Evolutionary conservation across 2,888 invertebrate genomes (phyloP).

Genomic region (Platynereis dumerilii): DNA sequence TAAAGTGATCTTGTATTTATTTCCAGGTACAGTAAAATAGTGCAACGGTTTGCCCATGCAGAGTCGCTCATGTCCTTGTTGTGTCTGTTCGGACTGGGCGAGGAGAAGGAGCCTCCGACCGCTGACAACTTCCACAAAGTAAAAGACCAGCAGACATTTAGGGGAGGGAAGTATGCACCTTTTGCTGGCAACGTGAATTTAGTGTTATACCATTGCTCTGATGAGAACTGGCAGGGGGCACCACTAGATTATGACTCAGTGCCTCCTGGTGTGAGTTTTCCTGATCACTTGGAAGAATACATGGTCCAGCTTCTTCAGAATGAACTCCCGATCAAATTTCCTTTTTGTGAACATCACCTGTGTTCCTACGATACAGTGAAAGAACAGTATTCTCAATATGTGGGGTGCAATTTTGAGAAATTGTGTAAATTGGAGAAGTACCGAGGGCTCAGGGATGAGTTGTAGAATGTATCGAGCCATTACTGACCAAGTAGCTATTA

Average conservation of each 20-base stretch:
- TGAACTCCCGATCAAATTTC: constrained; percentile 3
- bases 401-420: background rate
- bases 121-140: background rate
- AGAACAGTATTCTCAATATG: constrained; percentile 1
- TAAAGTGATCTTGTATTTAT: background rate
- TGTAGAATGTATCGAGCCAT: too few relatives aligned
- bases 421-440: background rate
- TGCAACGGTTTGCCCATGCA: constrained; percentile 1
- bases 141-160: background rate
- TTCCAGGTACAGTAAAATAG: background rate
- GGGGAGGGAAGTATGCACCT: background rate
- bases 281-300: background rate
- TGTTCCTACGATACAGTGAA: background rate
- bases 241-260: background rate
- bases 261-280: background rate
- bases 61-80: background rate
- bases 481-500: too few relatives aligned
- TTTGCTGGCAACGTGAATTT: background rate
- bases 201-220: background rate
- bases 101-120: background rate
- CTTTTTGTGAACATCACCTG: background rate
- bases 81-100: background rate
- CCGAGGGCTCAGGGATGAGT: background rate
- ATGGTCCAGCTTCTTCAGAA: constrained; percentile 2
- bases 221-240: background rate